Base-by-base conservation (phyloP, 2,797 vertebrate genomes). In the Pangasius mekongensis region DNA sequence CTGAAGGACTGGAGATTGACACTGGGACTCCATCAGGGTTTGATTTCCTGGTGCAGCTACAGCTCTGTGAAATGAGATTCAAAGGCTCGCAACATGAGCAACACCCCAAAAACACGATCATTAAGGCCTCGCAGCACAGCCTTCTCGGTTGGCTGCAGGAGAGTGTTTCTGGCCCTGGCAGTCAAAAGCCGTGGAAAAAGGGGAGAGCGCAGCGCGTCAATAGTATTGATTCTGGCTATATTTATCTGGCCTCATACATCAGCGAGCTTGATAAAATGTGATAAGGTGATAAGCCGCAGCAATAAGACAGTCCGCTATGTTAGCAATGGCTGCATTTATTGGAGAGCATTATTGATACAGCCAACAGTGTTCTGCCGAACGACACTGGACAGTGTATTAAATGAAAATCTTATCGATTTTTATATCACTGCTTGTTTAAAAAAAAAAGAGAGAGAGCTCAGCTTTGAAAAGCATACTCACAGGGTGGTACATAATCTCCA, bases 41-140 rank as follows among this genome's bases (percentile, higher is more conserved):
- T 95, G 94, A 95, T 95, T 95, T 95, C 95, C 94, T 94, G 94
- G 93, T 94, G 94, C 93, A 77, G 95, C 92, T 95, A 95, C 95
- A 95, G 94, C 94, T 94, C 95, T 96, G 95, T 95, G 95, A 96
- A 96, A 96, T 96, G 95, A 95, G 94, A 96, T 95, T 96, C 95
- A 95, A 94, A 95, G 94, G 94, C 94, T 67, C 49, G 3, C 73
- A 58, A 94, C 92, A 92, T 92, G 92, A 93, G 93, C 91, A 91
- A 93, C 92, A 80, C 64, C 88, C 62, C 76, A 87, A 78, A 77
- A 87, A 86, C 76, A 56, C 84, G 73, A 78, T 85, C 85, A 84
- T 89, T 91, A 87, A 71, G 67, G 71, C 83, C 84, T 86, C 88
- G 60, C 89, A 89, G 93, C 92, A 90, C 92, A 93, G 90, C 92